phyloP scores from a whole-genome alignment of 2,113 vertebrate genomes.

The Pterocles burchelli region DNA sequence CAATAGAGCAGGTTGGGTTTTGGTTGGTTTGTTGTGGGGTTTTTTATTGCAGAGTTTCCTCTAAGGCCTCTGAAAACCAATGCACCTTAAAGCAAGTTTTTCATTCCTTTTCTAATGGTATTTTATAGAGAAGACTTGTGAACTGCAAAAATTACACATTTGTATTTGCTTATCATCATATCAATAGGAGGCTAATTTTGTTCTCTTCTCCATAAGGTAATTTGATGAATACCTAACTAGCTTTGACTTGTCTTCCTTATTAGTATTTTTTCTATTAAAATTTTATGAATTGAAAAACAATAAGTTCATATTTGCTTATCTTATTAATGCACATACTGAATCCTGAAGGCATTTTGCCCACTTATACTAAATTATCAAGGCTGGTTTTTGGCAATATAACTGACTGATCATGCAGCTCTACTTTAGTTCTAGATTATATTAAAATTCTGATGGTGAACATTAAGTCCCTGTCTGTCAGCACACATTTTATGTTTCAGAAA shows the following conservation, averaged over 20 bases:
- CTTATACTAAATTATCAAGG: not conserved
- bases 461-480: not conserved
- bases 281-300: not conserved
- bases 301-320: not conserved
- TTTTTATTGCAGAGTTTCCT: not conserved
- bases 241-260: not conserved
- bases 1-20: not conserved
- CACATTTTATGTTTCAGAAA: not conserved
- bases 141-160: slow-evolving; percentile 20
- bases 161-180: not conserved
- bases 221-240: not conserved
- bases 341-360: not conserved
- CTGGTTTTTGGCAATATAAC: not conserved
- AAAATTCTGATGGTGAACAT: not conserved
- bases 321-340: not conserved
- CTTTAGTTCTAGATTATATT: not conserved
- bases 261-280: not conserved
- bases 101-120: not conserved
- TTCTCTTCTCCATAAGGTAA: not conserved
- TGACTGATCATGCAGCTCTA: not conserved
- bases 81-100: not conserved
- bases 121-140: not conserved
- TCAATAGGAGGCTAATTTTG: slow-evolving; percentile 6
- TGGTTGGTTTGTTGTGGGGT: not conserved
- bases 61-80: not conserved